Evolutionary conservation across 1,140 invertebrate genomes (phyloP), one percentile per base, ranked within the genome.

Genomic region (Achatina immaculata): DNA sequence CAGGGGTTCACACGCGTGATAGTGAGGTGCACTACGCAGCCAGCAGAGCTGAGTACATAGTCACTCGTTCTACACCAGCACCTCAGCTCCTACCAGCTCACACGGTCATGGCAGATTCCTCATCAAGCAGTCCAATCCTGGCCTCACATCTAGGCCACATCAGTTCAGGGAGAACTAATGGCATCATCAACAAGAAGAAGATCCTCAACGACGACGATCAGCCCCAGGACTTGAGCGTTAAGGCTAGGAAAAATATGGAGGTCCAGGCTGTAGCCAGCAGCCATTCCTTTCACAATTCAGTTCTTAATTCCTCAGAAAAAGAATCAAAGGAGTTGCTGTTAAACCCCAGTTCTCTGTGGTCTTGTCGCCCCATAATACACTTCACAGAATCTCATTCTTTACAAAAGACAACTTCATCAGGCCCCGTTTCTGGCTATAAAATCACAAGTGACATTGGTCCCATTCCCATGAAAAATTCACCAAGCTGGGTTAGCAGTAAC

Each of bases 211-310:
- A 69, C 21, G 68, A 69, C 7, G 28, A 73, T 9, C 71, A 73
- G 45, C 71, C 71, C 7, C 71, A 73, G 34, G 71, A 73, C 34
- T 51, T 73, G 28, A 73, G 71, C 43, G n/a, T 36, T 7, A 73
- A 73, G 43, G 9, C 36, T 3, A 69, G 68, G 38, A 43, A 28
- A 21, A 9, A n/a, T 69, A 3, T 42, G 9, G 68, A 43, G 38
- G 68, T 6, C 7, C 2, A 1, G 6, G 14, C 34, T 7, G 36
- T 40, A 19, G 1, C 3, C 1, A 42, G 38, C 7, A 9, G 42
- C 42, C 42, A 19, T 14, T 4, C 3, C 16, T 42, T 24, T 14
- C 14, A 3, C 0, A 69, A 28, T 69, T 42, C 68, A 69, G 38
- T 28, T 21, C 0, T 24, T 42, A 6, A 2, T 69, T 9, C 4